These are phyloP conservation scores for Yponomeuta cagnagella DNA, from an alignment of 2,888 invertebrate genomes.

Conservation along the genomic window DNA sequence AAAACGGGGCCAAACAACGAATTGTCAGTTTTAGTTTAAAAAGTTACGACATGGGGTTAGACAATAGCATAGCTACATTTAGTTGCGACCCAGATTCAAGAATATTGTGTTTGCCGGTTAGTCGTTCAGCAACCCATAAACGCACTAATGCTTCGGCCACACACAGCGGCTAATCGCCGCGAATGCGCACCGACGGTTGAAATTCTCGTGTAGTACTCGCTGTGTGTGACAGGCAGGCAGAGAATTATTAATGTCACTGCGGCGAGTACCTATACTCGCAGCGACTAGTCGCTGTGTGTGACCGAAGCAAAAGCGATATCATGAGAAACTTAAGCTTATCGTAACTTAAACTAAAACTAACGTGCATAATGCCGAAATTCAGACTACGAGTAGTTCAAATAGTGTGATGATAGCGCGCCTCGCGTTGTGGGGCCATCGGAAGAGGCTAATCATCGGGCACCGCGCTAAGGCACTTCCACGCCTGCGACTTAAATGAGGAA, in stretches of 20 bases:
- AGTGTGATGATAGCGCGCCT: neutral
- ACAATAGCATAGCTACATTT: too few species aligned
- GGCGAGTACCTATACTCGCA: too few species aligned
- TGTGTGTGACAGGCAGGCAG: too few species aligned
- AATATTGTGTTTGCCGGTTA: neutral
- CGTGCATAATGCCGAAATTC: neutral
- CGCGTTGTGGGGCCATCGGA: neutral
- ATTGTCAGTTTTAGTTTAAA: too few species aligned
- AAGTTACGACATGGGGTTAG: too few species aligned
- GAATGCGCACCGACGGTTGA: too few species aligned
- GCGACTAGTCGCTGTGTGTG: too few species aligned
- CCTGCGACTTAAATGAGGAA: constrained; percentile 63
- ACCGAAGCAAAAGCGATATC: neutral
- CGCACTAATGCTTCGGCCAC: neutral
- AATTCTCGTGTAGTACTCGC: too few species aligned
- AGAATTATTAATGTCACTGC: too few species aligned
- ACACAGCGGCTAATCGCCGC: too few species aligned
- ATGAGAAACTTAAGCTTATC: neutral
- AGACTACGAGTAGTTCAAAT: neutral
- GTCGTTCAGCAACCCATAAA: neutral
- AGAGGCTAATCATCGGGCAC: neutral
- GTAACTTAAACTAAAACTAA: too few species aligned
- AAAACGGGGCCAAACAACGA: too few species aligned
- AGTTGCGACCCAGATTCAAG: neutral
- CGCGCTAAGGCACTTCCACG: constrained; percentile 11